Conservation (phyloP, 2,797 vertebrate species). For the Hemitrygon akajei region DNA sequence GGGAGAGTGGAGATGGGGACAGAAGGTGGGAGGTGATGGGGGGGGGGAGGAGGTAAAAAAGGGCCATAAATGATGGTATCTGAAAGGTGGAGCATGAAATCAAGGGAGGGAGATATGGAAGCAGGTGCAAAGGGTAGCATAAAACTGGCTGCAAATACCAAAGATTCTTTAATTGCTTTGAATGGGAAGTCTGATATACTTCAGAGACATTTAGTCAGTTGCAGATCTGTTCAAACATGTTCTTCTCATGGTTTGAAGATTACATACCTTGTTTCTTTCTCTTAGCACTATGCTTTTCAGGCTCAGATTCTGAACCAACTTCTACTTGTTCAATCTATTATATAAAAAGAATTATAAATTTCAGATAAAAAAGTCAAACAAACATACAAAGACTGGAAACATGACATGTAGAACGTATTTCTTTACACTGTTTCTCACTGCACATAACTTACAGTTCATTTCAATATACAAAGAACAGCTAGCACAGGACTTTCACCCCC, state of each 20-base stretch:
- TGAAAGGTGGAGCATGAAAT: too few species aligned
- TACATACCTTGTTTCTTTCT: constrained; percentile 27
- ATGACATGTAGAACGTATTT: neutral
- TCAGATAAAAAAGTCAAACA: neutral
- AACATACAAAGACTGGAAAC: neutral
- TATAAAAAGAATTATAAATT: neutral
- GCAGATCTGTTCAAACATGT: neutral
- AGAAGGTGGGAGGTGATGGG: too few species aligned
- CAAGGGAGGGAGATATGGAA: too few species aligned
- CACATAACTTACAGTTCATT: neutral
- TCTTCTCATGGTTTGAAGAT: neutral
- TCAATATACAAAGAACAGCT: too few species aligned
- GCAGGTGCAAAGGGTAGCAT: too few species aligned
- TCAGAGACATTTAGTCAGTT: neutral
- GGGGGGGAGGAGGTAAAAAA: too few species aligned
- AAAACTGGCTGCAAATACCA: too few species aligned
- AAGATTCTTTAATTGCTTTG: neutral
- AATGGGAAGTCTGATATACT: neutral
- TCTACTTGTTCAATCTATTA: constrained; percentile 21
- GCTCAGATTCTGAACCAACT: constrained; percentile 3
- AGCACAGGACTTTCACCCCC: neutral
- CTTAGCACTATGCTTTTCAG: neutral
- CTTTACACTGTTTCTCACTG: too few species aligned
- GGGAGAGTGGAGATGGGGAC: too few species aligned
- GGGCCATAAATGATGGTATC: too few species aligned